These are phyloP conservation scores for Rugalucina vietnamica DNA, from an alignment of 2,888 invertebrate species.

Conservation along the genomic window DNA sequence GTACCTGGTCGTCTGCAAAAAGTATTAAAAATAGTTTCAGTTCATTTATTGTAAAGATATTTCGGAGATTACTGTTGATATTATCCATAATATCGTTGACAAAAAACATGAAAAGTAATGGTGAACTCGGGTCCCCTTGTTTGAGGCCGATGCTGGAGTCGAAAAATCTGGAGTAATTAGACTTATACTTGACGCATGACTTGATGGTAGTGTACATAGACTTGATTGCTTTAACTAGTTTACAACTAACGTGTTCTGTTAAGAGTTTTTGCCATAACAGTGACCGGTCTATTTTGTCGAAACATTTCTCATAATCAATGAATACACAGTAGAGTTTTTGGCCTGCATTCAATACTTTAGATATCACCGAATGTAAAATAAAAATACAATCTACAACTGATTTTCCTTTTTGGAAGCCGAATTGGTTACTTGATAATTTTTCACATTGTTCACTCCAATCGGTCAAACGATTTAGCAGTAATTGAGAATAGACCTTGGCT, in stretches of 20 bases:
- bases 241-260: neutral
- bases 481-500: slow-evolving; percentile 7
- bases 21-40: neutral
- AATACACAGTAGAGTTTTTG: neutral
- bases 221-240: neutral
- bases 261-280: neutral
- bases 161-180: neutral
- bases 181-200: neutral
- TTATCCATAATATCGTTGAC: neutral
- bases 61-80: neutral
- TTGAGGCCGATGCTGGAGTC: neutral
- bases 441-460: neutral
- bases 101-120: slow-evolving; percentile 3
- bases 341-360: neutral
- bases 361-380: neutral
- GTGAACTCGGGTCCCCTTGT: slow-evolving; percentile 5
- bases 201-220: neutral
- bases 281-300: neutral
- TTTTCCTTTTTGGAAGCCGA: neutral
- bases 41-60: neutral
- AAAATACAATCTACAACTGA: neutral
- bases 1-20: slow-evolving; percentile 3
- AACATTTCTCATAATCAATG: slow-evolving; percentile 11
- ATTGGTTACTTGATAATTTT: neutral
- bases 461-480: neutral